Conservation (phyloP, 2,113 vertebrate species). For the Electrona antarctica region DNA sequence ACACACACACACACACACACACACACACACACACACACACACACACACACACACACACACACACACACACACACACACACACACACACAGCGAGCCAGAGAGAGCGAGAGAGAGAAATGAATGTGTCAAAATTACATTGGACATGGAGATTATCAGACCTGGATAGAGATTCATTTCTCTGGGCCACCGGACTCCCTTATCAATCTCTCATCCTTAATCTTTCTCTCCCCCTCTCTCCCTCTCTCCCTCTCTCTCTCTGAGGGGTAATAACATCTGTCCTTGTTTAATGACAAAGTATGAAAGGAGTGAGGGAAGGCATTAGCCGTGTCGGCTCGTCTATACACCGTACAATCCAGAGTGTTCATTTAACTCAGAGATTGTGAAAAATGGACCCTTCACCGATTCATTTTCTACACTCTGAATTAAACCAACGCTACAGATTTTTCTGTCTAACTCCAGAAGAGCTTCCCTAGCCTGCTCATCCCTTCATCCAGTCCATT, state of each 20-base stretch:
- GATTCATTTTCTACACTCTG: no score
- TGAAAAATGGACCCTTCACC: no score
- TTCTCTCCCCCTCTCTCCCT: constrained; percentile 23
- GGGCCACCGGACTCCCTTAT: constrained; percentile 26
- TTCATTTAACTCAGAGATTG: no score
- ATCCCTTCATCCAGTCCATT: constrained; percentile 60
- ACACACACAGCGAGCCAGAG: neutral
- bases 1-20: neutral
- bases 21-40: neutral
- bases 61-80: neutral
- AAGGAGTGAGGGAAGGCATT: constrained; percentile 49
- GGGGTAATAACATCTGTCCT: constrained; percentile 43
- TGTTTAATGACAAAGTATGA: constrained; percentile 52
- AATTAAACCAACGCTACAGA: no score
- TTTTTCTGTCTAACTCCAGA: constrained; percentile 22
- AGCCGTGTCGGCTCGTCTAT: constrained; percentile 34
- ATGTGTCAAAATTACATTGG: constrained; percentile 47
- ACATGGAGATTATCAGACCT: constrained; percentile 39
- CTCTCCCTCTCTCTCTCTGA: constrained; percentile 6
- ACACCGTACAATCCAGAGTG: no score
- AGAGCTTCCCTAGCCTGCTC: constrained; percentile 48
- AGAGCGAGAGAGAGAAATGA: constrained; percentile 11
- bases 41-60: no score
- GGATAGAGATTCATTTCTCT: constrained; percentile 56
- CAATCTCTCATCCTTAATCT: neutral